Evolutionary conservation across 53 echinoderm and acorn worm genomes (phyloP).

Genomic region (Patiria pectinifera): DNA sequence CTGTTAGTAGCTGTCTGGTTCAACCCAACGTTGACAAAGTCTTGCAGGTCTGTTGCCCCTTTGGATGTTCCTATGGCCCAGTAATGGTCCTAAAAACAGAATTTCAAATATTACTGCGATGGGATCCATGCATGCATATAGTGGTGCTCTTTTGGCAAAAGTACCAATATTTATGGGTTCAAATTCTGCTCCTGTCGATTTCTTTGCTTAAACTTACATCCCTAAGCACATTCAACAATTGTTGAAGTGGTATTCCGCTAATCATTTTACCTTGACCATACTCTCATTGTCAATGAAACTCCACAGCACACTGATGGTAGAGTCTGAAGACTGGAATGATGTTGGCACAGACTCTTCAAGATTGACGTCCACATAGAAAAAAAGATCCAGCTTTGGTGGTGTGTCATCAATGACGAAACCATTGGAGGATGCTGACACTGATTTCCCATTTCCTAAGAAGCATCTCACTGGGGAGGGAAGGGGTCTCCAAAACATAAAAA

Average conservation of each 20-base stretch:
- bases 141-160: too few relatives aligned
- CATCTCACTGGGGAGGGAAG: conserved; percentile 21
- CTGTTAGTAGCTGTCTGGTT: conserved; percentile 36
- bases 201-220: too few relatives aligned
- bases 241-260: too few relatives aligned
- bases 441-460: conserved; percentile 48
- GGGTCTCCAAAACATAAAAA: too few relatives aligned
- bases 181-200: too few relatives aligned
- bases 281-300: conserved; percentile 57
- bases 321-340: conserved; percentile 54
- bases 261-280: conserved; percentile 23
- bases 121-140: too few relatives aligned
- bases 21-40: conserved; percentile 61
- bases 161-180: too few relatives aligned
- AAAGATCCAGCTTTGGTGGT: conserved; percentile 32
- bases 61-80: conserved; percentile 70
- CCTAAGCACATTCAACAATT: too few relatives aligned
- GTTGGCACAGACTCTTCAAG: conserved; percentile 38
- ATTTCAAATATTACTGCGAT: too few relatives aligned
- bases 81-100: conserved; percentile 45
- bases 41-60: conserved; percentile 61
- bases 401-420: conserved; percentile 64
- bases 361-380: conserved; percentile 48
- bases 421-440: conserved; percentile 41
- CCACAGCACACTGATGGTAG: conserved; percentile 62